Evolutionary conservation across 2,888 invertebrate genomes (phyloP), one percentile per base, ranked within the genome.

Genomic region (Galerucella pusilla): DNA sequence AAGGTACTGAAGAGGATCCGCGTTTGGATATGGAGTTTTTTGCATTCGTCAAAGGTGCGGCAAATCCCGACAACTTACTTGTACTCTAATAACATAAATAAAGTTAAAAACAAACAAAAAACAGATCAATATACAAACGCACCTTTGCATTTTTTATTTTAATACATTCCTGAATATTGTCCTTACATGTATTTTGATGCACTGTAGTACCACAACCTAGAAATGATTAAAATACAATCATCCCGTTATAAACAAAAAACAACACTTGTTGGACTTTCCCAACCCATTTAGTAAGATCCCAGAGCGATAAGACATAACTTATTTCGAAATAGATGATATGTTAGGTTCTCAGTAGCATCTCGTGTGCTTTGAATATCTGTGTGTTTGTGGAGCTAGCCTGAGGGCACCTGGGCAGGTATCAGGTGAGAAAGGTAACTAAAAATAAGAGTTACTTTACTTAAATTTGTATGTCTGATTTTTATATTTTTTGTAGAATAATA

Each of bases 121-220:
- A 67, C 12, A 35, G 7, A 6, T 57, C 0, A 20, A 10, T 6
- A 20, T 20, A 2, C 2, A 54, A 49, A 73, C 74, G 35, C 85
- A 91, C 92, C 90, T 92, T 92, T 66, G 91, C 90, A 70, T 90
- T 87, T 88, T 92, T 94, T 68, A 92, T 91, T 86, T 94, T 94
- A 80, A 91, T 92, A 87, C 97, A 97, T 84, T 96, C 95, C 70
- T 92, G 89, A 79, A 96, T 93, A 89, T 95, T 94, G 86, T 97
- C 97, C 87, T 96, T 96, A 87, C 96, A 96, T 45, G 93, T 92
- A 86, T 93, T 93, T 85, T 96, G 94, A 87, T 96, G 97, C 68
- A 97, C 95, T 70, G 93, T 95, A 81, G 94, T 93, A 80, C 94
- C 93, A 88, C 97, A 97, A 88, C 93, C 96, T 96, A 89, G 35